phyloP scores from a whole-genome alignment of 2,888 invertebrate species.

The Apomyelois bistriatella region DNA sequence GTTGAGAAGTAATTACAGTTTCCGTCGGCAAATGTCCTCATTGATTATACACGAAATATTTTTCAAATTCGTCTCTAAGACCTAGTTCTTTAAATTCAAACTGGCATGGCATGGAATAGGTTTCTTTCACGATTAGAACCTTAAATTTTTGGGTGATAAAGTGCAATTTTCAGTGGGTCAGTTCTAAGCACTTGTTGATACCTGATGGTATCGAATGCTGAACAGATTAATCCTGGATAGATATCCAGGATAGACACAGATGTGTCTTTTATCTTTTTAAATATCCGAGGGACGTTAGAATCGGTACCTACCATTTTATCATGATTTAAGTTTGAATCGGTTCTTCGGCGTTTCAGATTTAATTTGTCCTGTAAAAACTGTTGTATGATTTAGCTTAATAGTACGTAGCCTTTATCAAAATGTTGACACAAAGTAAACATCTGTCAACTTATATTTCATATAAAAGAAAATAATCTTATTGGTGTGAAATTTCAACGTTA shows the following conservation, averaged over 20 bases:
- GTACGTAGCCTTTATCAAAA: too few relatives aligned
- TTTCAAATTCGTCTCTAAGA: slow-evolving; percentile 6
- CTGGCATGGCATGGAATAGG: not conserved
- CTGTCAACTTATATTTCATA: too few relatives aligned
- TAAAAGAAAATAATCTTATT: too few relatives aligned
- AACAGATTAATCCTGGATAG: slow-evolving; percentile 10
- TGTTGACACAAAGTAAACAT: too few relatives aligned
- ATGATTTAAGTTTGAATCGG: not conserved
- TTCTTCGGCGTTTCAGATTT: not conserved
- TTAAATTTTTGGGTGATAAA: slow-evolving; percentile 10
- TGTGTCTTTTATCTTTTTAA: slow-evolving; percentile 15
- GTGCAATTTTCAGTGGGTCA: slow-evolving; percentile 14
- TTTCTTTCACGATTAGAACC: slow-evolving; percentile 7
- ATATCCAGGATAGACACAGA: slow-evolving; percentile 14
- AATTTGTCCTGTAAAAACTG: too few relatives aligned
- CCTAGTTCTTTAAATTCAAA: not conserved
- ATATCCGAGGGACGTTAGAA: slow-evolving; percentile 14
- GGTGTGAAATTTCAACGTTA: too few relatives aligned
- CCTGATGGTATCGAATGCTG: slow-evolving; percentile 18
- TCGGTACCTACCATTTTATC: not conserved
- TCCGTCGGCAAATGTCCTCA: slow-evolving; percentile 21
- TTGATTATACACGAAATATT: slow-evolving; percentile 13
- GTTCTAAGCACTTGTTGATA: slow-evolving; percentile 24
- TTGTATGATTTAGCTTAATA: too few relatives aligned
- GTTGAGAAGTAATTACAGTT: slow-evolving; percentile 26